Evolutionary conservation across 2,888 invertebrate species (phyloP).

Genomic region (Hirtodrosophila confusa): DNA sequence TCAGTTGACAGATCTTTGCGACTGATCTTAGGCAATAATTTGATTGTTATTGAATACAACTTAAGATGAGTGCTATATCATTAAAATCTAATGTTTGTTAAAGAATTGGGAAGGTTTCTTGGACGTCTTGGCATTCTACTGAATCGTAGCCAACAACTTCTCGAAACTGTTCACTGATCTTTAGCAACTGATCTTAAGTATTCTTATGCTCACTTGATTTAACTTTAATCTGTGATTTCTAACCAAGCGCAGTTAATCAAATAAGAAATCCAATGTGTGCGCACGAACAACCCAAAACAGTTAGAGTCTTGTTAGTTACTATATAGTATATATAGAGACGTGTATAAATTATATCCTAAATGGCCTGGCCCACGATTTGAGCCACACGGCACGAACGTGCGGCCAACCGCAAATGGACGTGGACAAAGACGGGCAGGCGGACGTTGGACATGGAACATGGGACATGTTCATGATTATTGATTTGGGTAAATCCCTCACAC

Average conservation of each 20-base stretch:
- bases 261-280: slow-evolving; percentile 32
- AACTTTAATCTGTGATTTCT: too few species aligned
- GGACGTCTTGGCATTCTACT: too few species aligned
- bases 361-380: slow-evolving; percentile 59
- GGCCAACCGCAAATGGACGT: slow-evolving; percentile 56
- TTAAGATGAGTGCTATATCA: too few species aligned
- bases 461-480: slow-evolving; percentile 53
- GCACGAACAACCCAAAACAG: slow-evolving; percentile 47
- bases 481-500: slow-evolving; percentile 74
- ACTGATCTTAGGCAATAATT: too few species aligned
- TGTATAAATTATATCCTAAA: slow-evolving; percentile 66
- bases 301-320: slow-evolving; percentile 26
- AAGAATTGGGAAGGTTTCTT: too few species aligned
- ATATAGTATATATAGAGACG: slow-evolving; percentile 21
- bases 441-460: not conserved
- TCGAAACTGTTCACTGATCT: too few species aligned
- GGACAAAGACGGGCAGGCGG: slow-evolving; percentile 18
- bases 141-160: too few species aligned
- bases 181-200: too few species aligned
- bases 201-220: too few species aligned
- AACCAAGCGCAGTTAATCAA: slow-evolving; percentile 6
- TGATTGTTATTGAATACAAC: too few species aligned
- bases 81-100: too few species aligned
- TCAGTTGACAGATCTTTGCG: too few species aligned
- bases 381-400: slow-evolving; percentile 66